Percentiles rank a stretch among this genome's conserved stretches.
Evolutionary conservation across 2,888 invertebrate genomes (phyloP).

Genomic region (Aphodius granarius): DNA sequence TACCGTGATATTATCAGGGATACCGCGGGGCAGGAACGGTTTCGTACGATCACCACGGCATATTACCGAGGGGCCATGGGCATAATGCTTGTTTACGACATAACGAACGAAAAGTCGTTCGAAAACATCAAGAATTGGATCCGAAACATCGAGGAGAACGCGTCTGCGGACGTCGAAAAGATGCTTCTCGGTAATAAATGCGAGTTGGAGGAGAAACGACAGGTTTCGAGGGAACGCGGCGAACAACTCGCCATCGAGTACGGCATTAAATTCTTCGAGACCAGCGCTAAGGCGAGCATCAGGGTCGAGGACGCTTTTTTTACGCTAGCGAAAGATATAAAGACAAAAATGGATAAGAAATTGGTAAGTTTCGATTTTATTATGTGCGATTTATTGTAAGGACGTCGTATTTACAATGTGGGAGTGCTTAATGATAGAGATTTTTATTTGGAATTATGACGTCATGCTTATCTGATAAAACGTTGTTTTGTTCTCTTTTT

Average conservation of each 20-base stretch:
- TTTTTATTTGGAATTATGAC: background rate
- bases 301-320: constrained; percentile 98
- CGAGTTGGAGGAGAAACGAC: constrained; percentile 94
- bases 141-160: constrained; percentile 98
- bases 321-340: constrained; percentile 95
- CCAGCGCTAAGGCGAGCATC: constrained; percentile 96
- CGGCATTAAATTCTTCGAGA: constrained; percentile 99
- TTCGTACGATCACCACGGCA: constrained; percentile 99
- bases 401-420: background rate
- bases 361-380: constrained; percentile 69
- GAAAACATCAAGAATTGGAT: constrained; percentile 99
- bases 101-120: constrained; percentile 98
- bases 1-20: constrained; percentile 69
- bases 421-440: constrained; percentile 14
- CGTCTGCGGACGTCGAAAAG: constrained; percentile 97
- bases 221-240: constrained; percentile 94
- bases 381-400: background rate
- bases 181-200: constrained; percentile 99
- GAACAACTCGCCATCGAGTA: constrained; percentile 97
- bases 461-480: background rate
- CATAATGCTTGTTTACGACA: constrained; percentile 98
- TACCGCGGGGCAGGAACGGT: constrained; percentile 98
- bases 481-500: background rate
- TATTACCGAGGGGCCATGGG: constrained; percentile 99
- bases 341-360: constrained; percentile 98